A percentile compares a stretch with the other conserved stretches of the same genome.
Evolutionary conservation across 53 echinoderm and acorn worm species (phyloP).

Genomic region (Astropecten irregularis): DNA sequence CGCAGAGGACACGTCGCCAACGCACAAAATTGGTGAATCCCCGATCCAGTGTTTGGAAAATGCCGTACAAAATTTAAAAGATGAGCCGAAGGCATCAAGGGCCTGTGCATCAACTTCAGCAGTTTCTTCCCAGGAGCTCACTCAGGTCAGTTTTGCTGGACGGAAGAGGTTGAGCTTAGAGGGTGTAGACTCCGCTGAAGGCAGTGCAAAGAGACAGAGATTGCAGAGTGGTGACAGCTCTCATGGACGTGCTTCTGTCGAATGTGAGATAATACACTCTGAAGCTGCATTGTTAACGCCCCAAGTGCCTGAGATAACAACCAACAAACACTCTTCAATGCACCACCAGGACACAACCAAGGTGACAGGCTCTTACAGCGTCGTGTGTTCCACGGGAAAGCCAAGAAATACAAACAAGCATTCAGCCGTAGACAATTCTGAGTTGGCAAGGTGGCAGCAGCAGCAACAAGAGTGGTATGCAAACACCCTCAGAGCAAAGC

Average conservation of each 20-base stretch:
- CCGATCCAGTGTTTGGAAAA: constrained; percentile 65
- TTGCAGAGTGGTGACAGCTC: constrained; percentile 33
- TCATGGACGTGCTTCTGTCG: constrained; percentile 38
- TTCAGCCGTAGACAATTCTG: constrained; percentile 4
- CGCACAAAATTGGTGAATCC: constrained; percentile 22
- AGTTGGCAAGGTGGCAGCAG: constrained; percentile 43
- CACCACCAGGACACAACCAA: constrained; percentile 35
- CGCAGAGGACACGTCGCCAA: neutral
- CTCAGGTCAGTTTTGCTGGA: constrained; percentile 8
- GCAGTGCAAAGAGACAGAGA: neutral
- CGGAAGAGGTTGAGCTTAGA: constrained; percentile 48
- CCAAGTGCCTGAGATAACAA: constrained; percentile 45
- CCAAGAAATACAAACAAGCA: constrained; percentile 2
- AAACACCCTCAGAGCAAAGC: constrained; percentile 41
- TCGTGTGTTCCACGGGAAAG: constrained; percentile 52
- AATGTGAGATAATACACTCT: neutral
- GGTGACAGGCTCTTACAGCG: constrained; percentile 43
- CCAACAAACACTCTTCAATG: constrained; percentile 24
- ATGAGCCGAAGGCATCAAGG: constrained; percentile 18
- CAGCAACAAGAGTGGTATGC: constrained; percentile 51
- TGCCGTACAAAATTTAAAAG: constrained; percentile 48
- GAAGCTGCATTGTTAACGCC: constrained; percentile 33
- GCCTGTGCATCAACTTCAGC: neutral
- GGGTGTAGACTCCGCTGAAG: constrained; percentile 14
- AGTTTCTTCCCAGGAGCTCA: neutral